Base-by-base conservation (phyloP, 2,888 invertebrate species). In the Achlya flavicornis region DNA sequence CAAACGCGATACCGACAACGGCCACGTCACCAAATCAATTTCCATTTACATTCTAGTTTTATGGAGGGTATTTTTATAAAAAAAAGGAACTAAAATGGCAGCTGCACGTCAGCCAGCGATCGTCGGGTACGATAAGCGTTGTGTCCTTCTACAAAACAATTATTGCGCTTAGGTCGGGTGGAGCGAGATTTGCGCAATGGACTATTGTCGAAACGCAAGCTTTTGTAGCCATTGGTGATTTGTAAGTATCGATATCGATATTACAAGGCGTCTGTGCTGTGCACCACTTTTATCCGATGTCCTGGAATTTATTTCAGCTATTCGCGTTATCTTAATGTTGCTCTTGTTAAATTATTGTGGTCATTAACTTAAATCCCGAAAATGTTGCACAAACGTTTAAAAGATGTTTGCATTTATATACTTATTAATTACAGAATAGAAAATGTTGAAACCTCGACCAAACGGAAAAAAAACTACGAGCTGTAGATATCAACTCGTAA, bases 121-220 rank as follows among this genome's bases (percentile, higher is more conserved):
- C 83, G 87, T 80, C 74, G 68, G 71, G 74, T 70, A 73, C 84
- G 92, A 91, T 92, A 91, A 87, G 79, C 80, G 60, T 72, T 74
- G 77, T 87, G 91, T 92, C 91, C 90, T 91, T 90, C 88, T 83
- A 89, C 89, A 86, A 90, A 92, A 90, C 91, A 92, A 92, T 92
- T 90, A 91, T 86, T 81, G 82, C 82, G 83, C 82, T 81, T 83
- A 81, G 80, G 80, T 82, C 75, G 79, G 75, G 74, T 73, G 76
- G 79, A 77, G 71, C 73, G 79, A 84, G 88, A 88, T 88, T 91
- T 89, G 85, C 82, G 85, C 85, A 90, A 89, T 83, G 70, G 75
- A 74, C 83, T 83, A 81, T 86, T 85, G 79, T 81, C 68, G 19
- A 46, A 58, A 75, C 69, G 73, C 76, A 75, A 78, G 79, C 80